Percentiles rank a stretch among this genome's conserved stretches.
phyloP scores from a whole-genome alignment of 2,888 invertebrate species.

The Hedychridium roseum region DNA sequence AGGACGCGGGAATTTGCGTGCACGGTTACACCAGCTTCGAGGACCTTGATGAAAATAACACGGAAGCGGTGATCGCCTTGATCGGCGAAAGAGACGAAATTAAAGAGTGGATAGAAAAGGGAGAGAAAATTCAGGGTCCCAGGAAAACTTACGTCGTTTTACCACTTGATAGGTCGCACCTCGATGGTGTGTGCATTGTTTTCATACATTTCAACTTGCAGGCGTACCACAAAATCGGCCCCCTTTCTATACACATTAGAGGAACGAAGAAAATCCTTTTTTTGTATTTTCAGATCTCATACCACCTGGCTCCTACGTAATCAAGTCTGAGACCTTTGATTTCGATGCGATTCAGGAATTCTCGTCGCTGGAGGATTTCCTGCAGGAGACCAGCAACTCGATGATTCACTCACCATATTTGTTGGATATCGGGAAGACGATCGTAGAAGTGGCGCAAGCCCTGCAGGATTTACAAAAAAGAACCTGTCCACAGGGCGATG shows the following conservation, averaged over 20 bases:
- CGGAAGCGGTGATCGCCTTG: conserved; percentile 44
- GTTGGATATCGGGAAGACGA: conserved; percentile 51
- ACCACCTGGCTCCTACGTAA: conserved; percentile 52
- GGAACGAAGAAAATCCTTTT: background rate
- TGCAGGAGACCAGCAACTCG: conserved; percentile 32
- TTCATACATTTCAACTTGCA: background rate
- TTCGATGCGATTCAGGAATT: conserved; percentile 33
- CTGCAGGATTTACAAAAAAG: conserved; percentile 39
- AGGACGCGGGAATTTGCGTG: conserved; percentile 52
- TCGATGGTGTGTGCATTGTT: conserved; percentile 44
- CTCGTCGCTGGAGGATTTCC: conserved; percentile 34
- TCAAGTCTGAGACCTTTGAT: conserved; percentile 44
- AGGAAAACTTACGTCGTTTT: conserved; percentile 51
- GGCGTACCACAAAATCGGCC: too few species aligned
- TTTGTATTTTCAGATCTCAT: conserved; percentile 42
- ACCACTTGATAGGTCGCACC: conserved; percentile 47
- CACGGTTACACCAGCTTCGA: conserved; percentile 34
- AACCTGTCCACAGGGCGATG: conserved; percentile 33
- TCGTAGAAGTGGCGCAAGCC: conserved; percentile 44
- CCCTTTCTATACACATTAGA: background rate
- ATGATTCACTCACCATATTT: conserved; percentile 52
- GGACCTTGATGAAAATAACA: conserved; percentile 34
- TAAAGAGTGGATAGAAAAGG: conserved; percentile 45
- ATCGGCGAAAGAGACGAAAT: conserved; percentile 48
- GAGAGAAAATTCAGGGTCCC: conserved; percentile 25